Percentiles rank a stretch among this genome's conserved stretches.
Evolutionary conservation across 2,888 invertebrate species (phyloP).

Genomic region (Oligia latruncula): DNA sequence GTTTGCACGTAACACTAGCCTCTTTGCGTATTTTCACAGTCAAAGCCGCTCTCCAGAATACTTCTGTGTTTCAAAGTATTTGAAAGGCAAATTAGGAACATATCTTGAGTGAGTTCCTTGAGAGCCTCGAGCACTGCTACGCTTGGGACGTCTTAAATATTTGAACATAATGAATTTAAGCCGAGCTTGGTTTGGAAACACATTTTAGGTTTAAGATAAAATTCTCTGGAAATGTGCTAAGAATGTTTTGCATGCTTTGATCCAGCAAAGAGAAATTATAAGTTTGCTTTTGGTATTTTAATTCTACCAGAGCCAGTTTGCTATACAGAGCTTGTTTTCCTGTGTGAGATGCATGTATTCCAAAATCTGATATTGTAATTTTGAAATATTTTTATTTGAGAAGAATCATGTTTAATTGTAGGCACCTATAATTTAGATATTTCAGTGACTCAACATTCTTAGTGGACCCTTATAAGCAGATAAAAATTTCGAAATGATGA

Average conservation of each 20-base stretch:
- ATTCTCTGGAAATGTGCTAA: slow-evolving; percentile 52
- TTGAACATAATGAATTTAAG: slow-evolving; percentile 81
- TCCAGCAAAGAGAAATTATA: slow-evolving; percentile 42
- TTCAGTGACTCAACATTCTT: not conserved
- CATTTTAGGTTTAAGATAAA: slow-evolving; percentile 61
- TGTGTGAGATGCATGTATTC: not conserved
- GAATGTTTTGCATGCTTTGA: slow-evolving; percentile 42
- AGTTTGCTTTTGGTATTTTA: slow-evolving; percentile 36
- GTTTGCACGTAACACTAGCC: slow-evolving; percentile 88
- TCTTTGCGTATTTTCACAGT: slow-evolving; percentile 85
- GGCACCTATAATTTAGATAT: not conserved
- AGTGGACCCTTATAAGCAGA: not conserved
- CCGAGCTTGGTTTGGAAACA: slow-evolving; percentile 62
- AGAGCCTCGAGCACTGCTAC: slow-evolving; percentile 70
- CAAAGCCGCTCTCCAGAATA: slow-evolving; percentile 84
- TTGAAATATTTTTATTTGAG: no score
- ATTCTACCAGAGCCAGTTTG: not conserved
- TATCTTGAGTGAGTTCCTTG: slow-evolving; percentile 79
- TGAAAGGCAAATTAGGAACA: slow-evolving; percentile 89
- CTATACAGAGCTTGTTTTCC: slow-evolving; percentile 1
- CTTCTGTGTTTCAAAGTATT: slow-evolving; percentile 87
- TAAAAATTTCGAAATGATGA: not conserved
- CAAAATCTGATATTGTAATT: not conserved
- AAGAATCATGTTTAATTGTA: not conserved
- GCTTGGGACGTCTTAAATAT: slow-evolving; percentile 80